Percentiles rank a stretch among this genome's conserved stretches.
Evolutionary conservation across 2,888 invertebrate species (phyloP).

Genomic region (Nemotelus pantherinus): DNA sequence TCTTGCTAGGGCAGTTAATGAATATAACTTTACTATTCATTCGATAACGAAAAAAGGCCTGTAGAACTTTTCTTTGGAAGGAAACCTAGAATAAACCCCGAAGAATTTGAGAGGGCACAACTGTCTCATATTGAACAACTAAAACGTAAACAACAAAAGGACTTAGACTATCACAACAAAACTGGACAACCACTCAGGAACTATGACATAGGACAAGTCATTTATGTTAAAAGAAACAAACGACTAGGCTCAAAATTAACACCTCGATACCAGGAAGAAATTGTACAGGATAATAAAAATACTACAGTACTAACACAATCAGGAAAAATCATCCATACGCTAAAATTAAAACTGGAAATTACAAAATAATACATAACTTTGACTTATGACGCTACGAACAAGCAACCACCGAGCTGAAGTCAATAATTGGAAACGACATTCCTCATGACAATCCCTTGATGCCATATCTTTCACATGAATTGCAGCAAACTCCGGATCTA

Average conservation of each 20-base stretch:
- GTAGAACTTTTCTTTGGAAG: too few species aligned
- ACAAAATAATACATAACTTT: constrained; percentile 24
- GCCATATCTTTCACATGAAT: constrained; percentile 16
- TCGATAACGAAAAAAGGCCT: not conserved
- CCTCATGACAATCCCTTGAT: constrained; percentile 18
- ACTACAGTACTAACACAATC: constrained; percentile 33
- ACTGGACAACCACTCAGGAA: not conserved
- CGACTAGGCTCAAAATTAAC: too few species aligned
- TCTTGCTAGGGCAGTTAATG: not conserved
- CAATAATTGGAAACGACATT: not conserved
- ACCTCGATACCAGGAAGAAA: too few species aligned
- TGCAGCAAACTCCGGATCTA: constrained; percentile 19
- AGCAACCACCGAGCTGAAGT: constrained; percentile 10
- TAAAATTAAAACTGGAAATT: constrained; percentile 11
- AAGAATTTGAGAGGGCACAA: not conserved
- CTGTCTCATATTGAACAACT: not conserved
- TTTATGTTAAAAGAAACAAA: not conserved
- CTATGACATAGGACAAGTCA: constrained; percentile 1
- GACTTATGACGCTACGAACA: constrained; percentile 26
- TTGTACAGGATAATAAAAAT: too few species aligned
- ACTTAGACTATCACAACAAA: not conserved
- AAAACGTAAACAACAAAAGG: not conserved
- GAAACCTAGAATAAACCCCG: not conserved
- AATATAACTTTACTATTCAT: not conserved
- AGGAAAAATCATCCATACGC: constrained; percentile 42